Conservation (phyloP, 2,888 invertebrate species). For the Melikaiella ostensackeni region DNA sequence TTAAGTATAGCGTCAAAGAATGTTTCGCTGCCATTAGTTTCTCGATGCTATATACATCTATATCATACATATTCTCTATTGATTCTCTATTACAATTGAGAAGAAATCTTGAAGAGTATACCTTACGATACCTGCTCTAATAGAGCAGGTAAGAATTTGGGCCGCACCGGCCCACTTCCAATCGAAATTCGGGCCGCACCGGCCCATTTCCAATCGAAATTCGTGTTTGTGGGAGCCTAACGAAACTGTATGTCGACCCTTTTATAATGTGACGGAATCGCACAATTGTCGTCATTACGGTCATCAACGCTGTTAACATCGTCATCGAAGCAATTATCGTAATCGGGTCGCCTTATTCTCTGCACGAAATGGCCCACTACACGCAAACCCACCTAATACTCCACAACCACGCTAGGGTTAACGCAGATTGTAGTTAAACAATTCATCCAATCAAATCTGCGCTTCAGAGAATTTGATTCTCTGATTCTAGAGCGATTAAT, state of each 20-base stretch:
- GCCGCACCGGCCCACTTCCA: too few relatives aligned
- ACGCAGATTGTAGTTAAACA: conserved; percentile 7
- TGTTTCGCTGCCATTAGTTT: conserved; percentile 10
- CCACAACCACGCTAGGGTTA: conserved; percentile 19
- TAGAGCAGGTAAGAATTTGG: too few relatives aligned
- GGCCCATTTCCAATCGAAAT: not conserved
- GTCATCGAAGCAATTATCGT: conserved; percentile 55
- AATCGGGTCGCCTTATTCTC: conserved; percentile 43
- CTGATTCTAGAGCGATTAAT: not conserved
- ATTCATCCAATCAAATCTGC: conserved; percentile 1
- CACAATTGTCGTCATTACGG: conserved; percentile 29
- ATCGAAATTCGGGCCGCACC: not conserved
- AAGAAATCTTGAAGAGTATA: too few relatives aligned
- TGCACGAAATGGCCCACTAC: conserved; percentile 15
- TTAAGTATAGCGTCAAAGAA: conserved; percentile 26
- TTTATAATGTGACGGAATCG: conserved; percentile 28
- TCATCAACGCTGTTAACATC: conserved; percentile 47
- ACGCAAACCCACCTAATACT: conserved; percentile 14
- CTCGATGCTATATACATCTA: not conserved
- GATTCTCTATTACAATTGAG: too few relatives aligned
- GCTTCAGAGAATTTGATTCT: not conserved
- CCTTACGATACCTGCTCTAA: not conserved
- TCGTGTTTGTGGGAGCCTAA: not conserved
- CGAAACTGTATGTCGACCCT: not conserved
- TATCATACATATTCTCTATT: not conserved